Percentiles rank a stretch among this genome's conserved stretches.
Conservation (phyloP, 2,888 invertebrate genomes). For the Tinea trinotella region DNA sequence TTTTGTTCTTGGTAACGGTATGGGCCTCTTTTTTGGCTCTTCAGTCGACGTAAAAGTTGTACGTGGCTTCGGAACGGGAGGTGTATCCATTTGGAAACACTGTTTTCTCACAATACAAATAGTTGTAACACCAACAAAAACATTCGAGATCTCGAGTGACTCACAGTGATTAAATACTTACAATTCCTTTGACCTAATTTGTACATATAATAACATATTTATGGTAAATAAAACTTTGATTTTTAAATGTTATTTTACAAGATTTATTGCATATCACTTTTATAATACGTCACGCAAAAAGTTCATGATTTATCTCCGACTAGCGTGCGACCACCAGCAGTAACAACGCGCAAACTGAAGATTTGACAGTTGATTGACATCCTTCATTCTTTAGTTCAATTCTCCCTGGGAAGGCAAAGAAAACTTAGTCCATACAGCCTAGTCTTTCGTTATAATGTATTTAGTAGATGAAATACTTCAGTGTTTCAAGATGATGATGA, state of each 20-base stretch:
- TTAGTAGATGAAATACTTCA: too few species aligned
- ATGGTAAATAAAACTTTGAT: neutral
- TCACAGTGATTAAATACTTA: conserved; percentile 2
- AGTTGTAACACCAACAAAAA: conserved; percentile 1
- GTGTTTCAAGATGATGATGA: too few species aligned
- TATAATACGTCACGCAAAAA: neutral
- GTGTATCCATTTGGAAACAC: conserved; percentile 42
- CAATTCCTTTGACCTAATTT: conserved; percentile 4
- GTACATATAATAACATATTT: neutral
- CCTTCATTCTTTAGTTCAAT: too few species aligned
- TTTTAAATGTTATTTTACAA: neutral
- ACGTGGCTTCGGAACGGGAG: conserved; percentile 59
- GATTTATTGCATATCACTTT: neutral
- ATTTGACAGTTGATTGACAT: too few species aligned
- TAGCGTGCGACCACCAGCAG: neutral
- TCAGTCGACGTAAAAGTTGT: conserved; percentile 34
- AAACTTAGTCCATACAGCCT: too few species aligned
- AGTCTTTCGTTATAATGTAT: too few species aligned
- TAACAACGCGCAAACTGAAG: neutral
- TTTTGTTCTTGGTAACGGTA: conserved; percentile 68
- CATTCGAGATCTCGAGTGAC: conserved; percentile 8
- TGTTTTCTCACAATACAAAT: conserved; percentile 1
- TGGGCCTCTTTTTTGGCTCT: conserved; percentile 53
- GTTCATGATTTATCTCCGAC: neutral
- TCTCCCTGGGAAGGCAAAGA: too few species aligned